A percentile compares a stretch with the other conserved stretches of the same genome.
phyloP scores from a whole-genome alignment of 2,797 vertebrate species.

The Syngnathus acus region DNA sequence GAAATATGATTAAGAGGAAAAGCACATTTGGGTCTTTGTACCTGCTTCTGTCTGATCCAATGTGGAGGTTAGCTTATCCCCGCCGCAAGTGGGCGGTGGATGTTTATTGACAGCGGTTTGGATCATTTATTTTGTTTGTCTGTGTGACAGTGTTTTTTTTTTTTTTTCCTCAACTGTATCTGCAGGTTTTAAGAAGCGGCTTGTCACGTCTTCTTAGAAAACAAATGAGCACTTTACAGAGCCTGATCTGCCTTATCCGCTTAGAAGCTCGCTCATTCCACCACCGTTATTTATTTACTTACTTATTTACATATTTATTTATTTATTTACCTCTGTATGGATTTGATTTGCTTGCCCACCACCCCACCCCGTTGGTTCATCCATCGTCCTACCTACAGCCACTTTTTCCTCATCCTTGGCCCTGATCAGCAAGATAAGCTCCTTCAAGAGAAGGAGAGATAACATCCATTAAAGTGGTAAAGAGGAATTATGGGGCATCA shows the following conservation, averaged over 20 bases:
- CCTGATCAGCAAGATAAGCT: conserved; percentile 72
- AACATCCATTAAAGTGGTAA: conserved; percentile 75
- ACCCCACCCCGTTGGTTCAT: conserved; percentile 6
- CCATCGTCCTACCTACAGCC: conserved; percentile 5
- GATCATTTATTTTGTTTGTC: conserved; percentile 59
- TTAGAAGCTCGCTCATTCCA: conserved; percentile 62
- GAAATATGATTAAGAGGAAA: neutral
- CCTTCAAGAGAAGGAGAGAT: conserved; percentile 68
- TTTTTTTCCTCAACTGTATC: conserved; percentile 37
- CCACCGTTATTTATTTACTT: conserved; percentile 59
- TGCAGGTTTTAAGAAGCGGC: conserved; percentile 55
- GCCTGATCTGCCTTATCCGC: conserved; percentile 71
- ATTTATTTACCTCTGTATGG: conserved; percentile 61
- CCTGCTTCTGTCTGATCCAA: conserved; percentile 14
- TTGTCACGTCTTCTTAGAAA: conserved; percentile 67
- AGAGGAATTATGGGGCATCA: conserved; percentile 72
- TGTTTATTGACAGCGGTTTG: conserved; percentile 55
- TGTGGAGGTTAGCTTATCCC: conserved; percentile 19
- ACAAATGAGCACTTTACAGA: conserved; percentile 72
- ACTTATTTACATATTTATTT: conserved; percentile 65
- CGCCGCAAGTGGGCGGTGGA: conserved; percentile 15
- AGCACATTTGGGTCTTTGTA: conserved; percentile 9
- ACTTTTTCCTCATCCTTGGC: conserved; percentile 50
- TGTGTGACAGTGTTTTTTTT: conserved; percentile 42
- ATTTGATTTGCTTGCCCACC: conserved; percentile 42